Evolutionary conservation across 1,140 invertebrate species (phyloP).

Genomic region (Drosophila navojoa): DNA sequence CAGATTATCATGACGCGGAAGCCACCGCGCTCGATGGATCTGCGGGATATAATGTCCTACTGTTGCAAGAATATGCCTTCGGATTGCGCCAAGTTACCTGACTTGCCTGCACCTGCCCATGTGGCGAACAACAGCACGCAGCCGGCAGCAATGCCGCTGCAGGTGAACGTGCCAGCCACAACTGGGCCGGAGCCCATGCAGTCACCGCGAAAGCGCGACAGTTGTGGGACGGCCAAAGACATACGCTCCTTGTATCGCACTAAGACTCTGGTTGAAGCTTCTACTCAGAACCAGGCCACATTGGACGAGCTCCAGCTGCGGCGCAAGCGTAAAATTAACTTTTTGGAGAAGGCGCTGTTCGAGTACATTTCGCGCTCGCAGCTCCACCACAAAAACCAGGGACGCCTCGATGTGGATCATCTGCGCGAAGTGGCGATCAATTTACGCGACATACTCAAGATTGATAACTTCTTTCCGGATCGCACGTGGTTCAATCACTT

Average conservation of each 20-base stretch:
- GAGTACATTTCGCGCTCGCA: constrained; percentile 72
- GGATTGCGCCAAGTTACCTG: constrained; percentile 6
- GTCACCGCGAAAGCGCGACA: constrained; percentile 7
- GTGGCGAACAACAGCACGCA: neutral
- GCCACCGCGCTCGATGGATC: constrained; percentile 65
- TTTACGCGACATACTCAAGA: constrained; percentile 71
- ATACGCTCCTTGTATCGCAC: constrained; percentile 58
- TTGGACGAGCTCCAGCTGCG: constrained; percentile 55
- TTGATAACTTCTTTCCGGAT: constrained; percentile 76
- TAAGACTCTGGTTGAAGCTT: constrained; percentile 53
- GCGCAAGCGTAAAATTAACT: constrained; percentile 68
- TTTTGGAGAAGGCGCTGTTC: constrained; percentile 64
- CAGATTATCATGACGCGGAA: constrained; percentile 67
- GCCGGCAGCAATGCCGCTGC: neutral
- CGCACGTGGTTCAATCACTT: constrained; percentile 70
- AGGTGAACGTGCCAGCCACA: neutral
- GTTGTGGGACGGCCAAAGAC: neutral
- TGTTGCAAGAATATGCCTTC: constrained; percentile 59
- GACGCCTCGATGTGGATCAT: constrained; percentile 54
- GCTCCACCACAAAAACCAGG: constrained; percentile 62
- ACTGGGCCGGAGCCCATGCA: neutral
- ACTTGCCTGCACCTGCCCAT: neutral
- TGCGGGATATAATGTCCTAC: constrained; percentile 76
- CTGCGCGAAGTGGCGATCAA: constrained; percentile 62
- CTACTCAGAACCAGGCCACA: constrained; percentile 61